Conservation (phyloP, 2,797 vertebrate species). For the Scarus forsteni region DNA sequence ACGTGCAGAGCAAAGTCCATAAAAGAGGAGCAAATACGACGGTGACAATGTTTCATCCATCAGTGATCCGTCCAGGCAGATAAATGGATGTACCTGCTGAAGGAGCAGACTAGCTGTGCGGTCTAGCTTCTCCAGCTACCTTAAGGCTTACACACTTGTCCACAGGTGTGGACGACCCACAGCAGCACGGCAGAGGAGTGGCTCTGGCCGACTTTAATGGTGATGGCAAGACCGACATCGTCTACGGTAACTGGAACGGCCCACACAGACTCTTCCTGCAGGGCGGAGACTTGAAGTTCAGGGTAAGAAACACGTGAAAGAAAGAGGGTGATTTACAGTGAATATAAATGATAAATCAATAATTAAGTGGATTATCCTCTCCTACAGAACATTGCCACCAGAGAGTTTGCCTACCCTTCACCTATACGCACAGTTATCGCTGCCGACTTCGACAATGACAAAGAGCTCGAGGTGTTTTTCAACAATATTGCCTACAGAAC, state of each 20-base stretch:
- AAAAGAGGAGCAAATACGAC: no score
- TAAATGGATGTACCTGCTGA: no score
- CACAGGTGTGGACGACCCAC: slow-evolving; percentile 89
- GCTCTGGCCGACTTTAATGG: slow-evolving; percentile 95
- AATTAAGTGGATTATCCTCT: slow-evolving; percentile 1
- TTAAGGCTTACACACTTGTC: neutral
- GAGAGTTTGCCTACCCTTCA: slow-evolving; percentile 89
- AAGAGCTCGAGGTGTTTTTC: slow-evolving; percentile 95
- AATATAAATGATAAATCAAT: no score
- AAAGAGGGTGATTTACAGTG: neutral
- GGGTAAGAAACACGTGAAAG: slow-evolving; percentile 79
- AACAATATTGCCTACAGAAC: slow-evolving; percentile 95
- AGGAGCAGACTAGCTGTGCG: no score
- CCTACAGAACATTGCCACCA: slow-evolving; percentile 88
- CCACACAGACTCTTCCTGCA: slow-evolving; percentile 94
- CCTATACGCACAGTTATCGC: slow-evolving; percentile 92
- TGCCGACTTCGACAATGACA: slow-evolving; percentile 95
- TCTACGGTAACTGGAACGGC: slow-evolving; percentile 97
- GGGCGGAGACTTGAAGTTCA: slow-evolving; percentile 85
- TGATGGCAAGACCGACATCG: slow-evolving; percentile 92
- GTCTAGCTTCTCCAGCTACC: neutral
- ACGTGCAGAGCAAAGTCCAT: no score
- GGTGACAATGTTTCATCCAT: no score
- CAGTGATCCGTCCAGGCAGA: no score
- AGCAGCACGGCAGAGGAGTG: slow-evolving; percentile 92